Percentiles rank a stretch among this genome's conserved stretches.
phyloP scores from a whole-genome alignment of 2,888 invertebrate species.

The Epistrophe grossulariae region DNA sequence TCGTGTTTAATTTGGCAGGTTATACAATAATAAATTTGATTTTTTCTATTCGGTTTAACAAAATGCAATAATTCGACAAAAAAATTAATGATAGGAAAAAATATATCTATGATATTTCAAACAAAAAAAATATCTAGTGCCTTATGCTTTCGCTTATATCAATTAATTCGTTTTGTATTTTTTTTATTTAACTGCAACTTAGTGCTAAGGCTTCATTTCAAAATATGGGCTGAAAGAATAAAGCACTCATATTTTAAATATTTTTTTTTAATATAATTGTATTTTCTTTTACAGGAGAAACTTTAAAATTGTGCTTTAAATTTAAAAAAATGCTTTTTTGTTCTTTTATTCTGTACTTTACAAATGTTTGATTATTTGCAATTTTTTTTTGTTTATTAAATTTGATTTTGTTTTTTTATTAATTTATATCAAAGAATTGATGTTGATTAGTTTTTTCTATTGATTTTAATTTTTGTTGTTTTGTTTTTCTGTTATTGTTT shows the following conservation, averaged over 20 bases:
- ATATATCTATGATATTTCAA: slow-evolving; percentile 6
- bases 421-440: slow-evolving; percentile 62
- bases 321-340: slow-evolving; percentile 36
- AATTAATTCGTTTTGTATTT: slow-evolving; percentile 44
- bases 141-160: slow-evolving; percentile 48
- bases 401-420: slow-evolving; percentile 15
- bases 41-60: neutral
- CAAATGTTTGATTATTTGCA: slow-evolving; percentile 62
- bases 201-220: slow-evolving; percentile 66
- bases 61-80: slow-evolving; percentile 31
- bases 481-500: slow-evolving; percentile 45
- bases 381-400: slow-evolving; percentile 32
- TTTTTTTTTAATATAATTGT: neutral
- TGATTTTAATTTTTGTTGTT: slow-evolving; percentile 31
- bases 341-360: slow-evolving; percentile 75
- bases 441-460: slow-evolving; percentile 46
- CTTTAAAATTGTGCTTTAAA: slow-evolving; percentile 18
- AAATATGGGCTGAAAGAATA: slow-evolving; percentile 28
- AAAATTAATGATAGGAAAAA: slow-evolving; percentile 2
- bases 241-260: slow-evolving; percentile 21
- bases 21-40: slow-evolving; percentile 4
- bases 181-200: slow-evolving; percentile 55
- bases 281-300: neutral
- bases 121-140: slow-evolving; percentile 4
- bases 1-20: slow-evolving; percentile 27